Conservation (phyloP, 2,113 vertebrate species). For the Dendropsophus ebraccatus region DNA sequence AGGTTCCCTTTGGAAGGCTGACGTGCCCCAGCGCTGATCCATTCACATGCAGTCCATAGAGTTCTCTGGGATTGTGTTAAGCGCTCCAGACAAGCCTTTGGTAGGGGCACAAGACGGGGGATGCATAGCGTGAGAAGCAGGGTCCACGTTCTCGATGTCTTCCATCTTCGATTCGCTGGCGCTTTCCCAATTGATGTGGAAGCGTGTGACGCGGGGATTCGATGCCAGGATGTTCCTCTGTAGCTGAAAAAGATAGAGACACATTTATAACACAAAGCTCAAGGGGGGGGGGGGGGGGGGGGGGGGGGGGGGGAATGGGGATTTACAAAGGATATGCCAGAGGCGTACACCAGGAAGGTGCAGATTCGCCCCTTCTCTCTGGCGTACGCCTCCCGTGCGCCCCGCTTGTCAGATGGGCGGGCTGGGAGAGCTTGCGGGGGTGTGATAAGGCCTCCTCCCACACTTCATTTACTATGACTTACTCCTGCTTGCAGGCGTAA, state of each 20-base stretch:
- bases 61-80: constrained; percentile 84
- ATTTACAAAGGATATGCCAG: no score
- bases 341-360: no score
- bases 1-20: neutral
- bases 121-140: constrained; percentile 76
- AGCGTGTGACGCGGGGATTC: constrained; percentile 89
- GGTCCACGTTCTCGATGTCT: constrained; percentile 85
- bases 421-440: no score
- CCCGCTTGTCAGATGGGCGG: no score
- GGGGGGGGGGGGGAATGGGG: no score
- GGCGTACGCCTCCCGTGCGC: no score
- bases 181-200: constrained; percentile 93
- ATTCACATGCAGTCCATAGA: constrained; percentile 88
- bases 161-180: constrained; percentile 80
- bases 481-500: no score
- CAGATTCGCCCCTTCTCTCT: no score
- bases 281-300: no score
- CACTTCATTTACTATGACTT: no score
- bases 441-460: no score
- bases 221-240: constrained; percentile 91
- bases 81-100: constrained; percentile 74
- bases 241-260: constrained; percentile 72
- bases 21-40: neutral
- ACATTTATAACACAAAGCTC: neutral
- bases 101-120: constrained; percentile 78